Base-by-base conservation (phyloP, 1,140 invertebrate genomes). In the Vanessa tameamea region DNA sequence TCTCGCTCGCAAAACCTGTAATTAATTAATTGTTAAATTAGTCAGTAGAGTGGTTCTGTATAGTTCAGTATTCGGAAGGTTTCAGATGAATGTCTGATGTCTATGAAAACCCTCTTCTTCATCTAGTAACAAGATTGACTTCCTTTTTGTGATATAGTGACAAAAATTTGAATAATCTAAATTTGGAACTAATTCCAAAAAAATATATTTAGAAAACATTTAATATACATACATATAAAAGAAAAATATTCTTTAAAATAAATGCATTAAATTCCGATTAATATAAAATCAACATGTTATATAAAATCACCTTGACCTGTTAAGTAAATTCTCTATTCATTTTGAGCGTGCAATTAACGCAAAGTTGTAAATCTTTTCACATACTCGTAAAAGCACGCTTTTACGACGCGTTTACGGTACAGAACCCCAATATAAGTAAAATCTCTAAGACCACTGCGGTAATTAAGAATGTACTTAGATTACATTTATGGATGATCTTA, bases 51-150 rank as follows among this genome's bases (percentile, higher is more conserved):
- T 74, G 87, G 87, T 80, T 84, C 78, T 80, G 81, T 84, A 81
- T 85, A 79, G 78, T 81, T 83, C 76, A 79, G 72, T 78, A 78
- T 78, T 80, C 76, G 82, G 78, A 75, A 77, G 68, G 55, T 72
- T 80, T 81, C 76, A 79, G 72, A 69, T 80, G 75, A 75, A 82
- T 85, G 77, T 78, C 80, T 83, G 81, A 80, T 75, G 73, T 81
- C 77, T 86, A 77, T 81, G 76, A 86, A 73, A 78, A 77, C 84
- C 79, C 88, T 87, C 86, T 87, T 91, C 89, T 91, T 91, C 89
- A 64, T 87, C 84, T 77, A 78, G 82, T 87, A 88, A 83, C 87
- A 91, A 87, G 87, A 79, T 88, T 85, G 89, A 91, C 89, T 91
- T 87, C 84, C 89, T 91, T 91, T 90, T 89, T 74, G 61, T 59